These are phyloP conservation scores for Nymphalis c-album DNA, from an alignment of 2,888 invertebrate species.

Conservation along the genomic window DNA sequence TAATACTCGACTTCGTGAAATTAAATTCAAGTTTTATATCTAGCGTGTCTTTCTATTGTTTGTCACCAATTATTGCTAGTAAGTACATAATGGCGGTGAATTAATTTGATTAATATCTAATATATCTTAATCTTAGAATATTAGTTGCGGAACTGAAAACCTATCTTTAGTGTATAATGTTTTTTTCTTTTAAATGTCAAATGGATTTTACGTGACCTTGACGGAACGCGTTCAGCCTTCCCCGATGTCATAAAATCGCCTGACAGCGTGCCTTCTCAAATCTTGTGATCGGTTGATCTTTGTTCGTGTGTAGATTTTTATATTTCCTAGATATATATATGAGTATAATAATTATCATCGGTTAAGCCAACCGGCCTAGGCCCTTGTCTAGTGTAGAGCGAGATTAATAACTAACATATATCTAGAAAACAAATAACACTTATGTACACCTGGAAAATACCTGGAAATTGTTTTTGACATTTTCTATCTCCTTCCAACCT, in stretches of 20 bases:
- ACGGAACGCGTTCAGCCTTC: too few relatives aligned
- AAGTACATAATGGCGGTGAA: background rate
- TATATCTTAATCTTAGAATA: background rate
- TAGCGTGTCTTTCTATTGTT: slow-evolving; percentile 1
- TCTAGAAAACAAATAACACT: too few relatives aligned
- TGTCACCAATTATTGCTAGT: background rate
- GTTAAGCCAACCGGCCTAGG: too few relatives aligned
- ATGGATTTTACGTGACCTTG: slow-evolving; percentile 29
- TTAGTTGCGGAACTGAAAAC: slow-evolving; percentile 11
- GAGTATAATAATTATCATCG: too few relatives aligned
- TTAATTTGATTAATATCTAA: background rate
- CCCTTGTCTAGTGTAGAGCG: too few relatives aligned
- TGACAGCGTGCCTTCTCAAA: slow-evolving; percentile 25
- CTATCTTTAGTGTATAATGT: background rate
- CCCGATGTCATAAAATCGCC: too few relatives aligned
- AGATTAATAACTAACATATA: too few relatives aligned
- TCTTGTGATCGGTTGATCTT: slow-evolving; percentile 7
- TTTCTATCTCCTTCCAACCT: too few relatives aligned
- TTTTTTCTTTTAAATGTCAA: background rate
- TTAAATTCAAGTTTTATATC: background rate
- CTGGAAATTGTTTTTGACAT: too few relatives aligned
- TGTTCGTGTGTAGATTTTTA: slow-evolving; percentile 41
- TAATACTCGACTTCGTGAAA: too few relatives aligned
- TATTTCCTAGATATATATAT: slow-evolving; percentile 34
- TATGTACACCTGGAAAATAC: too few relatives aligned